Conservation (phyloP, 2,113 vertebrate genomes). For the Fulica atra region DNA sequence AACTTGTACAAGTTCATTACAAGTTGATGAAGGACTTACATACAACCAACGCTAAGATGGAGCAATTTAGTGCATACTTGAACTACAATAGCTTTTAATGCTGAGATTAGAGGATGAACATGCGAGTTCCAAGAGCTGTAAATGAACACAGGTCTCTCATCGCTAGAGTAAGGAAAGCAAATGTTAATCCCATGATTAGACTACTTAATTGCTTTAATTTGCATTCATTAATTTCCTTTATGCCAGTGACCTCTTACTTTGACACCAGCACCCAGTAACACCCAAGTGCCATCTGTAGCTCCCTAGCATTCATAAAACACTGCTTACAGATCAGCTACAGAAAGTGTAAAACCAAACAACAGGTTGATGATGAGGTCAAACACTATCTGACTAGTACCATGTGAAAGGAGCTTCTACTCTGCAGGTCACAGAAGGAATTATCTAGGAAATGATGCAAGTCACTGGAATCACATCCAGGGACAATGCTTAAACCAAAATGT, state of each 20-base stretch:
- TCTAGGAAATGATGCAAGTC: background rate
- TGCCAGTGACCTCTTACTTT: background rate
- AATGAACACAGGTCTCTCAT: background rate
- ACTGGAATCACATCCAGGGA: background rate
- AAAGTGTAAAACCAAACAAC: background rate
- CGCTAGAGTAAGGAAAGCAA: background rate
- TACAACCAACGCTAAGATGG: background rate
- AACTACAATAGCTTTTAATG: background rate
- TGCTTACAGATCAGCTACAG: background rate
- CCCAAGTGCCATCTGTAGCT: background rate
- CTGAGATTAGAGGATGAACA: background rate
- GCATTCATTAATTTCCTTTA: background rate
- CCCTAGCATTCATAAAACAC: background rate
- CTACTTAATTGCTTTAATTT: background rate
- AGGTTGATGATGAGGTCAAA: background rate
- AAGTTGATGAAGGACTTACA: background rate
- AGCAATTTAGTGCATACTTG: background rate
- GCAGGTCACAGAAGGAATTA: background rate
- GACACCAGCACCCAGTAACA: background rate
- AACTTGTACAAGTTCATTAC: background rate
- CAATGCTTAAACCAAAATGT: background rate
- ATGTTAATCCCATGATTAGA: background rate
- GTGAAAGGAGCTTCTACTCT: background rate
- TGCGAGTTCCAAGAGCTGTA: background rate
- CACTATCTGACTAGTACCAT: background rate